Percentiles rank a stretch among this genome's conserved stretches.
phyloP scores from a whole-genome alignment of 2,797 vertebrate species.

The Eulemur albifrons region DNA sequence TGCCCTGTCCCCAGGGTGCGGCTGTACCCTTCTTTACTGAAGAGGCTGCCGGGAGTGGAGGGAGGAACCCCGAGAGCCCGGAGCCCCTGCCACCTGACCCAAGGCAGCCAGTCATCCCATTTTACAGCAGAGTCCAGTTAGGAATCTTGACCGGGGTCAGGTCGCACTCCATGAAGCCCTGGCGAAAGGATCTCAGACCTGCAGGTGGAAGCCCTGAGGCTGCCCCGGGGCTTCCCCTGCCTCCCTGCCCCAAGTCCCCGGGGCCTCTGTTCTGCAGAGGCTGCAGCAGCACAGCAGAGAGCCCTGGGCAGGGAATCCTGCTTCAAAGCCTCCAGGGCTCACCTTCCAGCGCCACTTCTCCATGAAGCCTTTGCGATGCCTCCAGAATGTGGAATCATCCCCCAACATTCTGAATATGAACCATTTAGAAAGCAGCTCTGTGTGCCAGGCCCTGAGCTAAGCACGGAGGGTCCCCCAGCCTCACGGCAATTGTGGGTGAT shows the following conservation, averaged over 20 bases:
- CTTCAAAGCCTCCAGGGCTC: neutral
- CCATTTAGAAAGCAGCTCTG: neutral
- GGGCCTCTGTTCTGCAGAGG: neutral
- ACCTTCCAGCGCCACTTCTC: neutral
- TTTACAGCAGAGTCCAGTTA: neutral
- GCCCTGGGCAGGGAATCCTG: neutral
- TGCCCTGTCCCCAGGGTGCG: neutral
- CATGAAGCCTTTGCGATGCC: neutral
- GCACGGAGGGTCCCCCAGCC: neutral
- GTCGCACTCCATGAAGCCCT: neutral
- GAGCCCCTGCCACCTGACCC: neutral
- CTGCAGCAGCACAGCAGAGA: neutral
- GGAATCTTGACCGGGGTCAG: neutral
- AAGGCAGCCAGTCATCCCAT: neutral
- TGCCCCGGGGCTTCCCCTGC: neutral
- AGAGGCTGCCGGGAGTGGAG: neutral
- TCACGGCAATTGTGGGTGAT: neutral
- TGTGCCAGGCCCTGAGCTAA: neutral
- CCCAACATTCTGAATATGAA: neutral
- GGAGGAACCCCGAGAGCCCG: neutral
- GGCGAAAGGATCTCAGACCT: neutral
- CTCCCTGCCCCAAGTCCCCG: neutral
- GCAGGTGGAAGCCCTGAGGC: neutral
- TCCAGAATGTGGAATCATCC: neutral
- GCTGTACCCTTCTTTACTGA: neutral